Conservation (phyloP, 2,113 vertebrate species). For the Bos javanicus region DNA sequence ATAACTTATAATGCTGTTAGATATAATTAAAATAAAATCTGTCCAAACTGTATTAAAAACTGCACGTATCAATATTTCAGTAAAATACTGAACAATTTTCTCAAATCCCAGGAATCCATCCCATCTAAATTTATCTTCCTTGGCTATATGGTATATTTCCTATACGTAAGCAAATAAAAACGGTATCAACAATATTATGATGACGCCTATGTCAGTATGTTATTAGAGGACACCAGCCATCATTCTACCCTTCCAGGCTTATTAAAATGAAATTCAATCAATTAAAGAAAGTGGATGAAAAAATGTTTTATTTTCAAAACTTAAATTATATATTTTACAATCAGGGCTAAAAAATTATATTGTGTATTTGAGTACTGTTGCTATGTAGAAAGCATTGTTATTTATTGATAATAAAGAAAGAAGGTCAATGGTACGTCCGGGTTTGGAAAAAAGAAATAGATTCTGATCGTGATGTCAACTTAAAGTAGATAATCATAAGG, state of each 20-base stretch:
- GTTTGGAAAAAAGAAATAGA: background rate
- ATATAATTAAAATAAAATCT: background rate
- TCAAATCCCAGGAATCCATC: background rate
- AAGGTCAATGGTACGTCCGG: background rate
- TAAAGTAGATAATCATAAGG: background rate
- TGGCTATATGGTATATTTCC: background rate
- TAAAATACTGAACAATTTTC: background rate
- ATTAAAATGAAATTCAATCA: background rate
- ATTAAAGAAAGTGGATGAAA: background rate
- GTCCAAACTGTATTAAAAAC: background rate
- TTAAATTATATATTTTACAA: background rate
- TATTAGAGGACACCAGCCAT: background rate
- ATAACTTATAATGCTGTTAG: background rate
- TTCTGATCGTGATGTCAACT: background rate
- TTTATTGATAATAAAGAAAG: background rate
- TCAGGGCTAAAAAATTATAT: background rate
- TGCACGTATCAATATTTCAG: background rate
- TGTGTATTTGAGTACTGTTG: no score
- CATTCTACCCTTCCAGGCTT: background rate
- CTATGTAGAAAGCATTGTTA: background rate
- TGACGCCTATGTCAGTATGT: rapidly evolving
- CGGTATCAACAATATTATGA: rapidly evolving
- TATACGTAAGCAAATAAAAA: background rate
- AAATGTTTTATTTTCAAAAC: background rate
- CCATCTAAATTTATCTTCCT: background rate